phyloP scores from a whole-genome alignment of 1,140 invertebrate genomes.

The Plectrocnemia conspersa region DNA sequence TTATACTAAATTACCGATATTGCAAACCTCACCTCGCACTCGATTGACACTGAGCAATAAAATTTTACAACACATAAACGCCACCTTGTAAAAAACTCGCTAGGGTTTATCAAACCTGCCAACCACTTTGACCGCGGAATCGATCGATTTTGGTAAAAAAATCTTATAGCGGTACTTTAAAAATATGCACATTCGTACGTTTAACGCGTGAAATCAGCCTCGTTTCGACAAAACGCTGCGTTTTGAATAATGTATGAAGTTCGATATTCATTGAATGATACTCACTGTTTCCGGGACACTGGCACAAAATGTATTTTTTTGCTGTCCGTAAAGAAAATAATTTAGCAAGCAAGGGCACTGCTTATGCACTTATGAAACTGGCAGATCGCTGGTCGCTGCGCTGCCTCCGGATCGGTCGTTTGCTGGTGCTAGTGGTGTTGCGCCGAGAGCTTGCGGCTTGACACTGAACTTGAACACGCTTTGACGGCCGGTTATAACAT shows the following conservation, averaged over 20 bases:
- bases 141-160: too few relatives aligned
- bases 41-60: too few relatives aligned
- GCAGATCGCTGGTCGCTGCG: not conserved
- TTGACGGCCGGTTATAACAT: slow-evolving; percentile 54
- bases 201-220: slow-evolving; percentile 23
- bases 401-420: not conserved
- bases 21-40: too few relatives aligned
- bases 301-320: not conserved
- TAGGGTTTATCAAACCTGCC: too few relatives aligned
- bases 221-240: slow-evolving; percentile 14
- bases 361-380: too few relatives aligned
- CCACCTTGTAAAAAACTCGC: too few relatives aligned
- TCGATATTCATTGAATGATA: not conserved
- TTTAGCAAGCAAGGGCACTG: not conserved
- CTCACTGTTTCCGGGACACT: not conserved
- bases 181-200: too few relatives aligned
- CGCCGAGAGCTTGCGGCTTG: slow-evolving; percentile 47
- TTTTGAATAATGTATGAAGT: slow-evolving; percentile 20
- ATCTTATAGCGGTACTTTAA: too few relatives aligned
- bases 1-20: too few relatives aligned
- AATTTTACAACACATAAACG: too few relatives aligned
- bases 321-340: too few relatives aligned
- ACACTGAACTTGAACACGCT: slow-evolving; percentile 53
- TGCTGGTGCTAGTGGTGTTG: slow-evolving; percentile 8
- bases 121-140: too few relatives aligned